Percentiles rank a stretch among this genome's conserved stretches.
Conservation (phyloP, 2,888 invertebrate species). For the Conops quadrifasciatus region DNA sequence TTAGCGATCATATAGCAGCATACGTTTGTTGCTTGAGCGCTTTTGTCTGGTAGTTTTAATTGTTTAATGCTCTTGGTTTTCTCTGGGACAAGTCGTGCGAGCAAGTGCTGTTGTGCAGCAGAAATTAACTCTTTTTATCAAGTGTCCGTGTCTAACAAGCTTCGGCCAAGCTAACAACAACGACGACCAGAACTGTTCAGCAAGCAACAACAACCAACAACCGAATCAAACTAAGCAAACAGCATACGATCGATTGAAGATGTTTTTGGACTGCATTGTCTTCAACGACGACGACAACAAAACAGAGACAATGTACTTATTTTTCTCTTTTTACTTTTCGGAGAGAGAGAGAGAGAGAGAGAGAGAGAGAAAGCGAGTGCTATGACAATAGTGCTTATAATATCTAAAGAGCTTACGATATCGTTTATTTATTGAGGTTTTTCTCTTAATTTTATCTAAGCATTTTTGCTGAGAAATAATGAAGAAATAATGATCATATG, state of each 20-base stretch:
- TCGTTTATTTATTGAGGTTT: too few species aligned
- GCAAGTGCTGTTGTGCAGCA: slow-evolving; percentile 18
- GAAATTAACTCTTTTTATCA: slow-evolving; percentile 27
- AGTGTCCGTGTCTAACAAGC: too few species aligned
- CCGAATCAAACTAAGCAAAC: neutral
- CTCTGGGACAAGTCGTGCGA: slow-evolving; percentile 19
- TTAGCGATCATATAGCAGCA: neutral
- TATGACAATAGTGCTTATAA: neutral
- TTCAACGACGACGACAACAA: too few species aligned
- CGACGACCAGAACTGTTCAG: too few species aligned
- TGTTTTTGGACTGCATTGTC: neutral
- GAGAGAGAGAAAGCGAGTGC: neutral
- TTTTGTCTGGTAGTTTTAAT: too few species aligned
- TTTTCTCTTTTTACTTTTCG: neutral
- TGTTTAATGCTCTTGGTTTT: too few species aligned
- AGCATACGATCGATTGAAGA: neutral
- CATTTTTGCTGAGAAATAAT: neutral
- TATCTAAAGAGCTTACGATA: slow-evolving; percentile 6
- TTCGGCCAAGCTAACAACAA: too few species aligned
- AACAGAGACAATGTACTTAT: neutral
- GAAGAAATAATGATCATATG: neutral
- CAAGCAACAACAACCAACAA: too few species aligned
- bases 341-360: neutral
- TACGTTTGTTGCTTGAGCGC: too few species aligned
- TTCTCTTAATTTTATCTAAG: slow-evolving; percentile 6